Evolutionary conservation across 64 coral and sea anemone species (phyloP).

Genomic region (Hydrozoanthus tunicans): DNA sequence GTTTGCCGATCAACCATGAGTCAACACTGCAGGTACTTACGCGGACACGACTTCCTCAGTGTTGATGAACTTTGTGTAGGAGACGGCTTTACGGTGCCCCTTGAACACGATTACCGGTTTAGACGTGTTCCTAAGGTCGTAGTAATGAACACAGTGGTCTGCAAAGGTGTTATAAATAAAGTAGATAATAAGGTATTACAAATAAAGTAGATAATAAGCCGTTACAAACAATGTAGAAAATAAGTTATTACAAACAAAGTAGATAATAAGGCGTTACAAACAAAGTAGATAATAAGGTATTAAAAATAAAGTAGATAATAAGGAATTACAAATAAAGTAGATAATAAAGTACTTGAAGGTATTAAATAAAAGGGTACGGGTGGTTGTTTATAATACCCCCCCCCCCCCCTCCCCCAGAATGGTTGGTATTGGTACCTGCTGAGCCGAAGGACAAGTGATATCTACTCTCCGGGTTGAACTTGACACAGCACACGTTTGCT

Average conservation of each 20-base stretch:
- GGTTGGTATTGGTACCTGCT: constrained; percentile 64
- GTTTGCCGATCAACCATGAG: too few relatives aligned
- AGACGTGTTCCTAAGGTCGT: constrained; percentile 88
- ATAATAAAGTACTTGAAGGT: not conserved
- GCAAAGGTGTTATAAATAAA: not conserved
- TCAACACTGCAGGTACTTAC: constrained; percentile 64
- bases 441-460: constrained; percentile 97
- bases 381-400: too few relatives aligned
- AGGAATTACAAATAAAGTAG: not conserved
- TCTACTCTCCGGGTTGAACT: constrained; percentile 98
- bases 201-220: too few relatives aligned
- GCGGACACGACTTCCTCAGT: constrained; percentile 95
- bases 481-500: constrained; percentile 98
- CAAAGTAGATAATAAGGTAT: constrained; percentile 69
- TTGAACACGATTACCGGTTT: constrained; percentile 97
- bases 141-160: constrained; percentile 99
- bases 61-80: constrained; percentile 98
- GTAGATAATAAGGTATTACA: not conserved
- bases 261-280: constrained; percentile 59
- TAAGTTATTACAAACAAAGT: too few relatives aligned
- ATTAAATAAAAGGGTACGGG: not conserved
- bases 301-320: not conserved
- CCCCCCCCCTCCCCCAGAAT: too few relatives aligned
- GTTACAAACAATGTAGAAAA: too few relatives aligned
- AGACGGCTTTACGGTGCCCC: constrained; percentile 96